These are phyloP conservation scores for Thyatira batis DNA, from an alignment of 2,888 invertebrate species.

Conservation along the genomic window DNA sequence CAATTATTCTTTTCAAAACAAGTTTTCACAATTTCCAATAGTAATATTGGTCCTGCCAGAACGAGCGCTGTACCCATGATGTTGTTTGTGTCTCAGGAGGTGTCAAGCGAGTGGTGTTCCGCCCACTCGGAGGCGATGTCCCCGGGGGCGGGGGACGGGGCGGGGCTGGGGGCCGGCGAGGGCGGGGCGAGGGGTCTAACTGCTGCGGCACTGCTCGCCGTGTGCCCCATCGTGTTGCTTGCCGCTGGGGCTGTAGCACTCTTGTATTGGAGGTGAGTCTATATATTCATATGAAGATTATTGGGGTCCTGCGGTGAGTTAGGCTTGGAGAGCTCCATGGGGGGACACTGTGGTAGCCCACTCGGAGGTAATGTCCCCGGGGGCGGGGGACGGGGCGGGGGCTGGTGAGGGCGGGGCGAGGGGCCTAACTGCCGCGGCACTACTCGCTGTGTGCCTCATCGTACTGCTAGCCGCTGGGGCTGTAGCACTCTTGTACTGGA, in stretches of 20 bases:
- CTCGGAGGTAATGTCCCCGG: slow-evolving; percentile 59
- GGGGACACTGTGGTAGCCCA: too few relatives aligned
- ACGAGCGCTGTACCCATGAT: too few relatives aligned
- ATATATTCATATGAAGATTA: too few relatives aligned
- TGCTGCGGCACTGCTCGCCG: slow-evolving; percentile 57
- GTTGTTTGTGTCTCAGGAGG: slow-evolving; percentile 50
- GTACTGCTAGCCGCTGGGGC: background rate
- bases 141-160: slow-evolving; percentile 38
- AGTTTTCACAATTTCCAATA: too few relatives aligned
- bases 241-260: slow-evolving; percentile 57
- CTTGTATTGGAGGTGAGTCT: slow-evolving; percentile 67
- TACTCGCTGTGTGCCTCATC: background rate
- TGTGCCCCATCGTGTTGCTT: slow-evolving; percentile 54
- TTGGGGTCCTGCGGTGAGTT: too few relatives aligned
- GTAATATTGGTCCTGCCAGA: too few relatives aligned
- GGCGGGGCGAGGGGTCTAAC: slow-evolving; percentile 34
- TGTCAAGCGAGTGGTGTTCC: slow-evolving; percentile 65
- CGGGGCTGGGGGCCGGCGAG: slow-evolving; percentile 50
- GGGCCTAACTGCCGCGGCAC: slow-evolving; percentile 35
- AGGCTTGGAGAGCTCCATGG: too few relatives aligned
- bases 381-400: slow-evolving; percentile 35
- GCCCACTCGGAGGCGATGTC: slow-evolving; percentile 62
- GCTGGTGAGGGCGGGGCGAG: slow-evolving; percentile 40
- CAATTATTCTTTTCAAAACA: too few relatives aligned
- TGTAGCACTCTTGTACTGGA: background rate